These are phyloP conservation scores for Lepidocyrtinus sp. DNA, from an alignment of 2,888 invertebrate genomes.

Conservation along the genomic window DNA sequence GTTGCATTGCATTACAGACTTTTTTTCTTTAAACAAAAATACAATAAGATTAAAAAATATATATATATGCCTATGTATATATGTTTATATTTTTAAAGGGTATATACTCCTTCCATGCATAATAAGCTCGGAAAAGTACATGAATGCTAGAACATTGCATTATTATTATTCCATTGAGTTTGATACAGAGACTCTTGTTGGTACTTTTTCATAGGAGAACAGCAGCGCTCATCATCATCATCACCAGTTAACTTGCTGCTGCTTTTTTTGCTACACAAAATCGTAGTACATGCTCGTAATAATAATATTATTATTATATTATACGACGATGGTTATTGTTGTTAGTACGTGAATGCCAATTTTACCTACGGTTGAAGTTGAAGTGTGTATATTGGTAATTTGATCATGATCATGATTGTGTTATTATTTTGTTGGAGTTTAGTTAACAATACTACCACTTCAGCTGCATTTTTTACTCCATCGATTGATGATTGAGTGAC, in stretches of 20 bases:
- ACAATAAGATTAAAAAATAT: conserved; percentile 10
- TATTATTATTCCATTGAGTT: neutral
- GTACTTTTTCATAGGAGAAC: conserved; percentile 15
- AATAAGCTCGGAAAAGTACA: conserved; percentile 6
- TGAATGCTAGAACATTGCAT: conserved; percentile 9
- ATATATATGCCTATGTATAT: conserved; percentile 8
- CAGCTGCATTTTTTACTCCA: conserved; percentile 9
- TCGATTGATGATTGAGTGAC: conserved; percentile 8
- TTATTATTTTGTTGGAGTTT: conserved; percentile 7
- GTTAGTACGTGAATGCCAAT: conserved; percentile 31
- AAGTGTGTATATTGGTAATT: conserved; percentile 19
- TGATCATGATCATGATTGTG: conserved; percentile 7
- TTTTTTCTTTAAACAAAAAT: conserved; percentile 15
- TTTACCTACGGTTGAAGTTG: conserved; percentile 34
- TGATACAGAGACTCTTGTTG: neutral
- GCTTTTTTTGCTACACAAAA: conserved; percentile 18
- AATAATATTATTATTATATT: conserved; percentile 29
- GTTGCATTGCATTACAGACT: conserved; percentile 51
- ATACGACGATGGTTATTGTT: conserved; percentile 21
- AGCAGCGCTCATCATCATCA: conserved; percentile 15
- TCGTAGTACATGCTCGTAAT: conserved; percentile 18
- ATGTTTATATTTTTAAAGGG: conserved; percentile 1
- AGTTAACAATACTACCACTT: conserved; percentile 15
- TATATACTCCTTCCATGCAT: neutral
- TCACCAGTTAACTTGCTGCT: conserved; percentile 12